Evolutionary conservation across 2,888 invertebrate genomes (phyloP), one percentile per base, ranked within the genome.

Genomic region (Oscheius sp.): DNA sequence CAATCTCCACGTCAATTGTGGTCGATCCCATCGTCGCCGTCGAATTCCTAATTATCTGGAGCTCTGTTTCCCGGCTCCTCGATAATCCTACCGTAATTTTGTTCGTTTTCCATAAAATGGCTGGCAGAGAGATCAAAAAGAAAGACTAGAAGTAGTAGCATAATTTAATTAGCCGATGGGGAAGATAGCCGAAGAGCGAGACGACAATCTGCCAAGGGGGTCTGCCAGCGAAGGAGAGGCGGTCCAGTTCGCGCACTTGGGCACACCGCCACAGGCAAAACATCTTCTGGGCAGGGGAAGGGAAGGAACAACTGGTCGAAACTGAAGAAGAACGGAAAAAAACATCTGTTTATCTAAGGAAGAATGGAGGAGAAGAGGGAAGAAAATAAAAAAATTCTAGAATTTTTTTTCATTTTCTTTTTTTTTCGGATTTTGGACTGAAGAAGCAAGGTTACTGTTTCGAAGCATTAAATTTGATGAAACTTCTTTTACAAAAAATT

Each of bases 1-100:
- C 27, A 82, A 69, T 52, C 76, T 72, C 82, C 82, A 82, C 1
- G 74, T 76, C 23, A 82, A 63, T 6, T 43, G 66, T 52, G 74
- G 73, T 21, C 73, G 72, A 18, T 59, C 73, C 82, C 82, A 82
- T 64, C 80, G 74, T 53, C 78, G 78, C 35, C 72, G 72, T 35
- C 78, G 70, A 1, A 78, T 61, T 9, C 77, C 81, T 81, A 52
- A 35, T 3, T 6, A 21, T 76, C 59, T 35, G 12, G 18, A 12
- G 23, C 7, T 16, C 63, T 35, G 27, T n/a, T 25, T 21, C 21
- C 21, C 55, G 35, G 27, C 13, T 16, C 27, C 66, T 9, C 5
- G 41, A 16, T 25, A 13, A 7, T 21, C 69, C 56, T 52, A 69
- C 69, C 69, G 69, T 69, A 69, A 12, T 41, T 55, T 69, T 12